phyloP scores from a whole-genome alignment of 2,888 invertebrate species.

The Drosophila villosipedis region DNA sequence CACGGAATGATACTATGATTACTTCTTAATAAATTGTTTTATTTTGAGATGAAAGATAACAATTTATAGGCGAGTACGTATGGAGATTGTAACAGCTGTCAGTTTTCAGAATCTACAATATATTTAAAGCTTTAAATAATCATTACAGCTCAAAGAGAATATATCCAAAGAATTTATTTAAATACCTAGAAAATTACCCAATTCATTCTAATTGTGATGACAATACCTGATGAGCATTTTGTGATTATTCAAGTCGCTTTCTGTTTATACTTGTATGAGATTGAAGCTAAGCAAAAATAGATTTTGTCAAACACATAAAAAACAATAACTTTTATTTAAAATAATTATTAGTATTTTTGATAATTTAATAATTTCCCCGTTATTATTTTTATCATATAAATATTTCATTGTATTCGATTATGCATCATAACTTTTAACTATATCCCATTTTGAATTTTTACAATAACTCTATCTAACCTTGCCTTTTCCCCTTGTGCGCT shows the following conservation, averaged over 20 bases:
- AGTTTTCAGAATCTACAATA: not conserved
- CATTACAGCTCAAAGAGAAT: not conserved
- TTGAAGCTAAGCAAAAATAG: not conserved
- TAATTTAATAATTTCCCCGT: not conserved
- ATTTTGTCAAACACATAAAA: not conserved
- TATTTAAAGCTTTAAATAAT: not conserved
- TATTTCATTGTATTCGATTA: constrained; percentile 1
- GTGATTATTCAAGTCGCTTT: not conserved
- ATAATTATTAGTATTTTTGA: not conserved
- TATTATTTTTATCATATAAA: not conserved
- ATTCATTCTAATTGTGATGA: not conserved
- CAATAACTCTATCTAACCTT: constrained; percentile 34
- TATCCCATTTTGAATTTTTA: constrained; percentile 36
- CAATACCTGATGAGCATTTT: not conserved
- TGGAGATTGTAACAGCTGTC: constrained; percentile 29
- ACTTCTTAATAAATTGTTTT: constrained; percentile 13
- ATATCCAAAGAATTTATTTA: not conserved
- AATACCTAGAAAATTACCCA: not conserved
- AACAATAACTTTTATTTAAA: not conserved
- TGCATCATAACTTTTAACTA: constrained; percentile 38
- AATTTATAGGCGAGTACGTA: not conserved
- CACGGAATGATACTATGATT: constrained; percentile 5
- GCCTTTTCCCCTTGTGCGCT: not conserved
- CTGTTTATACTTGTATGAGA: not conserved
- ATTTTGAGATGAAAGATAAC: constrained; percentile 23